Base-by-base conservation (phyloP, 2,113 vertebrate genomes). In the Ciconia boyciana region DNA sequence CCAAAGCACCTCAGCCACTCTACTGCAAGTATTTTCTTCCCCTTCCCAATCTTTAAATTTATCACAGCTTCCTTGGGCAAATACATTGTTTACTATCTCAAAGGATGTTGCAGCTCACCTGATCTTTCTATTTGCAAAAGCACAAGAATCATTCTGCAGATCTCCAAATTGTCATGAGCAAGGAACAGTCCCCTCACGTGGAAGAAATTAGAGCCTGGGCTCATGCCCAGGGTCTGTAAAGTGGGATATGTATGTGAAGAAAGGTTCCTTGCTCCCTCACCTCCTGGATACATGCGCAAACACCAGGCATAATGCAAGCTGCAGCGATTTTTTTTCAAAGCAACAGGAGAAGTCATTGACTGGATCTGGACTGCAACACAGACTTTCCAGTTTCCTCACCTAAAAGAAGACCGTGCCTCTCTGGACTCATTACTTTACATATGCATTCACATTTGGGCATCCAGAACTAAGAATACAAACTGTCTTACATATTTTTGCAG, bases 11-110 rank as follows among this genome's bases (percentile, higher is more conserved):
- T 93, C 62, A n/a, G 9, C 9, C 57, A 68, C 69, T 80, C 79
- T 80, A 82, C 24, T 93, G 78, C 65, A 89, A 87, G 60, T 51
- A 34, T 89, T 91, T 96, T 61, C 90, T 95, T 93, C 66, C 36
- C 24, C 49, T 87, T 89, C 68, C 44, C 74, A 70, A 44, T 34
- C 68, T 74, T 41, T 62, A 41, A 51, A 7, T 84, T 61, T 96
- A 78, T 82, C 74, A 87, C 46, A 51, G 18, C 25, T 79, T 94
- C 44, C 70, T 72, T 54, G 43, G 49, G 10, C 36, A 92, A 87
- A 87, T 24, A 12, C 22, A 29, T 34, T 68, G 34, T 72, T 96
- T 84, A 49, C 48, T 57, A 14, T 57, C 72, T 69, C 44, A 89
- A 85, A 94, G 22, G 16, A 39, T 26, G 10, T 68, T 82, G 31